Evolutionary conservation across 2,888 invertebrate species (phyloP).

Genomic region (Phaedon cochleariae): DNA sequence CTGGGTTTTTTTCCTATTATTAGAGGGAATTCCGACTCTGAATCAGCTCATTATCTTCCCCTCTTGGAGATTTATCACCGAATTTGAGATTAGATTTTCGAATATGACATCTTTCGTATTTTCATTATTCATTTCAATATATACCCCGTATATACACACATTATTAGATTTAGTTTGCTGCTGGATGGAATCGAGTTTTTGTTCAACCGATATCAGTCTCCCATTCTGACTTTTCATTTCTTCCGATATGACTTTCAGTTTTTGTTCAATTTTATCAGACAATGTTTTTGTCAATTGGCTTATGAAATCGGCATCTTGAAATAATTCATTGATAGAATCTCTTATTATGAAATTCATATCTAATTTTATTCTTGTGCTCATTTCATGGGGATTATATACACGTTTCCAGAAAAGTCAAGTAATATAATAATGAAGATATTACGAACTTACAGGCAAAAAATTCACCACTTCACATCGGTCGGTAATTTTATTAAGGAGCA

Average conservation of each 20-base stretch:
- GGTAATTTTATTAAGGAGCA: neutral
- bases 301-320: conserved; percentile 1
- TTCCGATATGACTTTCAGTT: neutral
- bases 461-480: neutral
- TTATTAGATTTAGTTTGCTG: neutral
- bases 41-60: too few species aligned
- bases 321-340: neutral
- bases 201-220: neutral
- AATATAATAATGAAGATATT: neutral
- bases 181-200: neutral
- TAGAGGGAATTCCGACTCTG: too few species aligned
- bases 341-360: neutral
- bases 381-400: neutral
- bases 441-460: neutral
- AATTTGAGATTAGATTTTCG: neutral
- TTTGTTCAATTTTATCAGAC: neutral
- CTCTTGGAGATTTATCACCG: neutral
- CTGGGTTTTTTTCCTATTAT: neutral
- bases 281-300: neutral
- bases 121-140: neutral
- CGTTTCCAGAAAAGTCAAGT: neutral
- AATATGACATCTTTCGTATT: neutral
- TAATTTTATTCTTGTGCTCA: neutral
- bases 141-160: neutral
- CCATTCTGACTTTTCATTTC: neutral